Conservation (phyloP, 2,113 vertebrate species). For the Climacteris rufus region DNA sequence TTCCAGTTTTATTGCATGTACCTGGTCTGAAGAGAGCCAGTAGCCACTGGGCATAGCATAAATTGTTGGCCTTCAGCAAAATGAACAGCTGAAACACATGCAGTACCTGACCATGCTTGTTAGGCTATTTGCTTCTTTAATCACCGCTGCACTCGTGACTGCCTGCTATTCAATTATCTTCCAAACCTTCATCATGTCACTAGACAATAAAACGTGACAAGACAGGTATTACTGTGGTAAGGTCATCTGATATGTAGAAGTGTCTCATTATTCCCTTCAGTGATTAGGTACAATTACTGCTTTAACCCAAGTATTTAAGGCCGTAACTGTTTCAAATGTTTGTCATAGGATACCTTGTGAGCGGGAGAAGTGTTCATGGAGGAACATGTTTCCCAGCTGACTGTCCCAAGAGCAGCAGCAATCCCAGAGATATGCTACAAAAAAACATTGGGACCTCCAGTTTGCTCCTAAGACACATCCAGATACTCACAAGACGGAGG, state of each 20-base stretch:
- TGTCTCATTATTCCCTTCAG: slow-evolving; percentile 36
- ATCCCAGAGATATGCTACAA: not conserved
- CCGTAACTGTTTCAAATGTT: not conserved
- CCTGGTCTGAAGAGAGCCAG: slow-evolving; percentile 48
- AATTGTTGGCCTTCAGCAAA: slow-evolving; percentile 78
- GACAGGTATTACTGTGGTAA: slow-evolving; percentile 29
- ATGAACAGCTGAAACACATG: slow-evolving; percentile 64
- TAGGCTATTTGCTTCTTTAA: slow-evolving; percentile 65
- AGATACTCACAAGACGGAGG: not conserved
- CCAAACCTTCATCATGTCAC: slow-evolving; percentile 25
- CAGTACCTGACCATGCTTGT: slow-evolving; percentile 70
- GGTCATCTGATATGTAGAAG: slow-evolving; percentile 41
- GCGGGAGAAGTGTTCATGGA: not conserved
- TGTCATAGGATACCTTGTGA: not conserved
- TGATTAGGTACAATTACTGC: slow-evolving; percentile 46
- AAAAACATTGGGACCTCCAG: not conserved
- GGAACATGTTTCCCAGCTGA: not conserved
- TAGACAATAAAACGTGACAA: slow-evolving; percentile 52
- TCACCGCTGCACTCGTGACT: not conserved
- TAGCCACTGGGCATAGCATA: slow-evolving; percentile 66
- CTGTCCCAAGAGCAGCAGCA: not conserved
- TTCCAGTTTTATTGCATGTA: slow-evolving; percentile 71
- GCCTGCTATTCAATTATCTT: slow-evolving; percentile 54
- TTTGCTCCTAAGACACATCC: not conserved
- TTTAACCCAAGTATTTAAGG: slow-evolving; percentile 16